Base-by-base conservation (phyloP, 2,113 vertebrate species). In the Chamaea fasciata region DNA sequence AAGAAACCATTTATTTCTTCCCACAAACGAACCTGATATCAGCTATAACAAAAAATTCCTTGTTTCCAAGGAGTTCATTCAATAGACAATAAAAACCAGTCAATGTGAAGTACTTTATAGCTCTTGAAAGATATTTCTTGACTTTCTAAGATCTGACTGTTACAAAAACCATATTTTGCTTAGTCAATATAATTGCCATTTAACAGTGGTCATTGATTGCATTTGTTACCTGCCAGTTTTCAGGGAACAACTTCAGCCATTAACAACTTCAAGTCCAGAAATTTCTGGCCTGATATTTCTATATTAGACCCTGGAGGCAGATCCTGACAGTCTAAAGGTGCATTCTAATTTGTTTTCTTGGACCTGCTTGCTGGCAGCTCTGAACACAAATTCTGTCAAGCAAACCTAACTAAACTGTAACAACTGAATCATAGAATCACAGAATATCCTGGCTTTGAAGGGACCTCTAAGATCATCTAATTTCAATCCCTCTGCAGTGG, bases 141-240 rank as follows among this genome's bases (percentile, higher is more conserved):
- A 31, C 50, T 91, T 68, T 15, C n/a, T 89, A 52, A 53, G 8
- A 6, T 77, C 77, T 91, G 56, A 62, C 18, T 47, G 24, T 56
- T 87, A 89, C 28, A 64, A 52, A 73, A 92, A 76, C 20, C n/a
- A 5, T 71, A 63, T 75, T 92, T 92, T 82, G 44, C 50, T 82
- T 87, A 75, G 83, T 92, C 89, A 78, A 89, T 94, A 78, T 89
- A 91, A 92, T 84, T 92, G 76, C 39, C 20, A 33, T 81, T 83
- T 92, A 93, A 89, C 14, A 63, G 60, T 39, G 9, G 46, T 76
- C 92, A 92, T 75, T 67, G 83, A 92, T 52, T 64, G 49, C n/a
- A 23, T 68, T 86, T 86, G 47, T 60, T 82, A 78, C 76, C 52
- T 83, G 35, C 11, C 37, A 88, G 6, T 8, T 90, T 92, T 65